Evolutionary conservation across 2,888 invertebrate species (phyloP).

Genomic region (Byasa hedistus): DNA sequence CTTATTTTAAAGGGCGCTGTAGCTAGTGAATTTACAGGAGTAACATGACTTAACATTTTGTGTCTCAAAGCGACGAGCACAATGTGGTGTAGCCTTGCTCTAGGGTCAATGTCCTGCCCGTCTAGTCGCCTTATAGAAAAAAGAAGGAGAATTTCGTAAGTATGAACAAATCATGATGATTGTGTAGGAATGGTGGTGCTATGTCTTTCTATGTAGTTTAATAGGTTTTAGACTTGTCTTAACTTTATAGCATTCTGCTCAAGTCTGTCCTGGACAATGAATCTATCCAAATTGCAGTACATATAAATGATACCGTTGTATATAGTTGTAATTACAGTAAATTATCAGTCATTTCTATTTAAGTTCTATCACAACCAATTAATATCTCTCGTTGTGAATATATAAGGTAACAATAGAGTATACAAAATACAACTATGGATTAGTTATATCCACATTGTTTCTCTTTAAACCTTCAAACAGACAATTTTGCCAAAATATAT

Average conservation of each 20-base stretch:
- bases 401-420: conserved; percentile 33
- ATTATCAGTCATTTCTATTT: conserved; percentile 31
- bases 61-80: too few relatives aligned
- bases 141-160: conserved; percentile 24
- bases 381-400: conserved; percentile 12
- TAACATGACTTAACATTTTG: too few relatives aligned
- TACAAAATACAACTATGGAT: conserved; percentile 37
- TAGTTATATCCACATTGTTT: conserved; percentile 42
- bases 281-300: conserved; percentile 25
- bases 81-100: too few relatives aligned
- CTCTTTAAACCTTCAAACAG: not conserved
- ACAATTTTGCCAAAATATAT: not conserved
- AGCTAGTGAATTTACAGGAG: too few relatives aligned
- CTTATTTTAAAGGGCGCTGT: too few relatives aligned
- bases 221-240: conserved; percentile 33
- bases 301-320: conserved; percentile 25
- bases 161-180: conserved; percentile 32
- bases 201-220: conserved; percentile 57
- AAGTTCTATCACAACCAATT: conserved; percentile 27
- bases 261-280: conserved; percentile 29
- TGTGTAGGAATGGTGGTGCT: conserved; percentile 71
- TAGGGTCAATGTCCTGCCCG: too few relatives aligned
- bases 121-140: not conserved
- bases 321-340: conserved; percentile 27
- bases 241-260: conserved; percentile 24